These are phyloP conservation scores for Silurus glanis DNA, from an alignment of 2,113 vertebrate genomes.

Conservation along the genomic window DNA sequence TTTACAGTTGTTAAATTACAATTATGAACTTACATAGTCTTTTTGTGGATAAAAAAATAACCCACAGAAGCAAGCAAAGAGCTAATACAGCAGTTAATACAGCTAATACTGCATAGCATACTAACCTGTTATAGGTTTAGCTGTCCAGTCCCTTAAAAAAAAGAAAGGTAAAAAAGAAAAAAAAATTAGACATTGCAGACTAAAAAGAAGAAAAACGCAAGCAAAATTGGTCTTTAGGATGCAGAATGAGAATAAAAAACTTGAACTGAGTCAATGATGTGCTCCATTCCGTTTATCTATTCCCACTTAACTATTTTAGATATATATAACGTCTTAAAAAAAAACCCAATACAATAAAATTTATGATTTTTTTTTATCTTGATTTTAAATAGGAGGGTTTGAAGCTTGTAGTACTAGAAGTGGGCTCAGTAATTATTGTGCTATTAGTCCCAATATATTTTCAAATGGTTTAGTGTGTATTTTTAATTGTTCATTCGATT, in stretches of 20 bases:
- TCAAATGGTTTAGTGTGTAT: neutral
- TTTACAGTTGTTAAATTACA: too few species aligned
- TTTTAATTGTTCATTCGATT: too few species aligned
- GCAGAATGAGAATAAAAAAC: too few species aligned
- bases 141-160: constrained; percentile 89
- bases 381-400: neutral
- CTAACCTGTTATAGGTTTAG: constrained; percentile 97
- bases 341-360: too few species aligned
- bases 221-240: too few species aligned
- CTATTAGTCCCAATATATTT: neutral
- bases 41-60: neutral
- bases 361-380: neutral
- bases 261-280: too few species aligned
- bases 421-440: neutral
- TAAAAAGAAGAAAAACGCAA: neutral
- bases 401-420: neutral
- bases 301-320: too few species aligned
- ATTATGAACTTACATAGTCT: neutral
- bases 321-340: too few species aligned
- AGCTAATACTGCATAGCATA: constrained; percentile 53
- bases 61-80: constrained; percentile 60
- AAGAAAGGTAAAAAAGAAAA: constrained; percentile 51
- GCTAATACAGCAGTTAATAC: constrained; percentile 63
- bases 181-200: neutral
- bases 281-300: too few species aligned